Base-by-base conservation (phyloP, 2,888 invertebrate species). In the Agonopterix arenella region DNA sequence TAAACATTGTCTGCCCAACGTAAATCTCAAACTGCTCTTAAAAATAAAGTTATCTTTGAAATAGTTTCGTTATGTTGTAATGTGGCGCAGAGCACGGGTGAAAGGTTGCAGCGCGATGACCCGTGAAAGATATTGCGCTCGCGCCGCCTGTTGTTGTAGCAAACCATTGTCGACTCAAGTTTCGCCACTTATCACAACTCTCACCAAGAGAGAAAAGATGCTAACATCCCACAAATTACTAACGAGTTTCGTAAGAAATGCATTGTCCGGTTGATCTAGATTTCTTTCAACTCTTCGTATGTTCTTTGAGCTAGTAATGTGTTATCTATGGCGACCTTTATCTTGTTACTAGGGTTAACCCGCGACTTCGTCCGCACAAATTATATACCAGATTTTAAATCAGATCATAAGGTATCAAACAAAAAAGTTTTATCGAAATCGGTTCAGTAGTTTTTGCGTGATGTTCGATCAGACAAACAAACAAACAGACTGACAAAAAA, bases 181-280 rank as follows among this genome's bases (percentile, higher is more conserved):
- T 84, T 84, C 84, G 73, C 80, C 80, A 85, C 70, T 84, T 84
- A 84, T 71, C 79, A 72, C 68, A 57, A 82, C 84, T 86, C 85
- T 85, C 84, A 77, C 82, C 71, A 57, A 69, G 76, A 68, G 76
- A 68, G 76, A 79, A 77, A 78, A 76, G 76, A 76, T 73, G 72
- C 76, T 73, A 77, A 80, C 74, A 73, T 71, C 62, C 68, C 69
- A 73, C 73, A 80, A 80, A 80, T 79, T 78, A 76, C 79, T 71
- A 73, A 73, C 74, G 63, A 73, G 79, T 81, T 83, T 83, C 79
- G 80, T 80, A 82, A 85, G 78, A 67, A 78, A 68, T 63, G 66
- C 77, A 83, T 84, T 85, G 86, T 84, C 76, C 77, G 77, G 68
- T 61, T 76, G 77, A 84, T 85, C 84, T 84, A 84, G 84, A 86